Evolutionary conservation across 1,140 invertebrate genomes (phyloP).

Genomic region (Temnothorax longispinosus): DNA sequence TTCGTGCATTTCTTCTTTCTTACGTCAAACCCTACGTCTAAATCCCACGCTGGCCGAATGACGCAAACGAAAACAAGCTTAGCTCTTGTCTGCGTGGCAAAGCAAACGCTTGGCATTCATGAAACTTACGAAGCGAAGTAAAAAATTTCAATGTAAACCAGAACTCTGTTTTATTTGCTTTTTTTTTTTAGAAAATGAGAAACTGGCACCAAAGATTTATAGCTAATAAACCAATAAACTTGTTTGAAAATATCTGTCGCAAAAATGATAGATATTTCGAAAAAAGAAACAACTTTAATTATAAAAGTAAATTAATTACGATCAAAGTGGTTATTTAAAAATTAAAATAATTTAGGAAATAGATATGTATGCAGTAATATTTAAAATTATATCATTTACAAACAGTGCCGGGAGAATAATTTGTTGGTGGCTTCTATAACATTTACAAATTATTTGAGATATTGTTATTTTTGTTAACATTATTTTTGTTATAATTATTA

Average conservation of each 20-base stretch:
- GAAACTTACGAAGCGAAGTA: not conserved
- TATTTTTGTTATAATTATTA: no score
- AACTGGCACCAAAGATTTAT: not conserved
- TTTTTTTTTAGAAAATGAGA: not conserved
- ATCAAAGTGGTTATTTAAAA: not conserved
- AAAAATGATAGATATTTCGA: not conserved
- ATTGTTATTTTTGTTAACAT: no score
- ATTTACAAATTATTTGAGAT: no score
- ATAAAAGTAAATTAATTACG: not conserved
- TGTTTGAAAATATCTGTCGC: not conserved
- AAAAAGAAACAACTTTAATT: not conserved
- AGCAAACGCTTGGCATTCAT: not conserved
- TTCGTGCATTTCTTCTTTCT: slow-evolving; percentile 19
- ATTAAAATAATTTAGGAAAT: not conserved
- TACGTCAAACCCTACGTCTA: slow-evolving; percentile 23
- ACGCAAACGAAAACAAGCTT: slow-evolving; percentile 44
- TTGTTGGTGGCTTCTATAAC: no score
- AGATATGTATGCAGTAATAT: not conserved
- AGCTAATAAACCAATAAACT: not conserved
- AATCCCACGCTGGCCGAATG: slow-evolving; percentile 31
- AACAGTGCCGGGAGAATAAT: not conserved
- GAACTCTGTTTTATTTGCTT: slow-evolving; percentile 28
- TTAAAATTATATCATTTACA: not conserved
- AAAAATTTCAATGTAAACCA: slow-evolving; percentile 29
- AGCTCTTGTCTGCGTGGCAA: slow-evolving; percentile 1